A percentile compares a stretch with the other conserved stretches of the same genome.
Evolutionary conservation across 2,113 vertebrate species (phyloP).

Genomic region (Dendropsophus ebraccatus): DNA sequence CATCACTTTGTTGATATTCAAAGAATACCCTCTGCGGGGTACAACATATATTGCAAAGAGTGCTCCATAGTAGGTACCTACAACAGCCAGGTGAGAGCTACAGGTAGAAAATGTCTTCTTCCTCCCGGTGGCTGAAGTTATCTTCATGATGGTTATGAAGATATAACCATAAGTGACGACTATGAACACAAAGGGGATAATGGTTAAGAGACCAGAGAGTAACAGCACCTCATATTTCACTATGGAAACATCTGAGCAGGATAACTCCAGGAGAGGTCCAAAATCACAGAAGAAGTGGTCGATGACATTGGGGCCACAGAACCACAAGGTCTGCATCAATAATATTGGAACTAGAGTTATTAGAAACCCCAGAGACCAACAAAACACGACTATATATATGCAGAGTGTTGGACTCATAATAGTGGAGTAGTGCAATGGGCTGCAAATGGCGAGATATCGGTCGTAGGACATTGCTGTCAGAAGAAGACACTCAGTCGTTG

Average conservation of each 20-base stretch:
- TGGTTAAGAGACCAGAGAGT: not conserved
- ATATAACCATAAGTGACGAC: slow-evolving; percentile 40
- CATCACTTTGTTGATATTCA: slow-evolving; percentile 58
- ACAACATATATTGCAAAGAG: slow-evolving; percentile 58
- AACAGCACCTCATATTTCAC: slow-evolving; percentile 29
- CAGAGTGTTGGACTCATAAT: slow-evolving; percentile 57
- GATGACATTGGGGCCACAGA: slow-evolving; percentile 58
- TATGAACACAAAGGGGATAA: slow-evolving; percentile 39
- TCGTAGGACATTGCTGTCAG: slow-evolving; percentile 58
- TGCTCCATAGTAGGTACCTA: slow-evolving; percentile 56
- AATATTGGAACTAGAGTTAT: slow-evolving; percentile 18
- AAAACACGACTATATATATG: slow-evolving; percentile 7
- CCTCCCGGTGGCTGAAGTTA: slow-evolving; percentile 27
- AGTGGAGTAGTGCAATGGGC: slow-evolving; percentile 62
- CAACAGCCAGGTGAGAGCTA: slow-evolving; percentile 52
- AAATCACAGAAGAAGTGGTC: slow-evolving; percentile 62
- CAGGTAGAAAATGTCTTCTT: slow-evolving; percentile 46
- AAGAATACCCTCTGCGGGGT: slow-evolving; percentile 51
- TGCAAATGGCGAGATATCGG: slow-evolving; percentile 63
- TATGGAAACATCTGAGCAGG: slow-evolving; percentile 59
- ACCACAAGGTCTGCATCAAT: not conserved
- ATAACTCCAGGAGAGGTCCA: slow-evolving; percentile 56
- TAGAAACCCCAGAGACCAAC: slow-evolving; percentile 14
- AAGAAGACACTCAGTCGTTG: slow-evolving; percentile 47
- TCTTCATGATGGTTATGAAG: slow-evolving; percentile 29